These are phyloP conservation scores for Homarus gammarus DNA, from an alignment of 2,888 invertebrate species.

Conservation along the genomic window DNA sequence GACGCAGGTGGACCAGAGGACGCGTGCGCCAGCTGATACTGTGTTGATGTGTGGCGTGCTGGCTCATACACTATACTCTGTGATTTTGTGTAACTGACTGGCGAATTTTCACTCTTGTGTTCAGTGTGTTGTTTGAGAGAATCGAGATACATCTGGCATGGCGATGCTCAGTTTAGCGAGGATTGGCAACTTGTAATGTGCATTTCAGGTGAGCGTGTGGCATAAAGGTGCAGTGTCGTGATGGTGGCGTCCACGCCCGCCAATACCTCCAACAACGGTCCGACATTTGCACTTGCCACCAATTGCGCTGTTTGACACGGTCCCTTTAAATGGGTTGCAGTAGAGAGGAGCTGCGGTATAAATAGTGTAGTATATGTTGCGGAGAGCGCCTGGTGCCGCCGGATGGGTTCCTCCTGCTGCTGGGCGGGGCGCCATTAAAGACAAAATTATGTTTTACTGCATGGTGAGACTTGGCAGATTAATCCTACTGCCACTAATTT, in stretches of 20 bases:
- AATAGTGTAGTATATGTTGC: background rate
- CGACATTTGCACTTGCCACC: conserved; percentile 18
- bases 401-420: background rate
- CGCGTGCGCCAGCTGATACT: conserved; percentile 51
- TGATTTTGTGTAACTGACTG: background rate
- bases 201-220: conserved; percentile 9
- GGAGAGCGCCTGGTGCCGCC: background rate
- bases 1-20: conserved; percentile 27
- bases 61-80: conserved; percentile 9
- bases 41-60: conserved; percentile 36
- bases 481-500: too few relatives aligned
- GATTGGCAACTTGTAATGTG: conserved; percentile 11
- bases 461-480: too few relatives aligned
- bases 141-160: background rate
- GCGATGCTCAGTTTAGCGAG: background rate
- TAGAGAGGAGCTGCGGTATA: background rate
- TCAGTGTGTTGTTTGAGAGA: background rate
- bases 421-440: background rate
- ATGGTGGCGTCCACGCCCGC: conserved; percentile 5
- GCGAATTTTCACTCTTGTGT: background rate
- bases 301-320: conserved; percentile 6
- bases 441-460: too few relatives aligned
- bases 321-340: conserved; percentile 18
- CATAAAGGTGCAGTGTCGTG: background rate
- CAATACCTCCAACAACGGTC: background rate